Conservation (phyloP, 1,140 invertebrate genomes). For the Stenopsyche tienmushanensis region DNA sequence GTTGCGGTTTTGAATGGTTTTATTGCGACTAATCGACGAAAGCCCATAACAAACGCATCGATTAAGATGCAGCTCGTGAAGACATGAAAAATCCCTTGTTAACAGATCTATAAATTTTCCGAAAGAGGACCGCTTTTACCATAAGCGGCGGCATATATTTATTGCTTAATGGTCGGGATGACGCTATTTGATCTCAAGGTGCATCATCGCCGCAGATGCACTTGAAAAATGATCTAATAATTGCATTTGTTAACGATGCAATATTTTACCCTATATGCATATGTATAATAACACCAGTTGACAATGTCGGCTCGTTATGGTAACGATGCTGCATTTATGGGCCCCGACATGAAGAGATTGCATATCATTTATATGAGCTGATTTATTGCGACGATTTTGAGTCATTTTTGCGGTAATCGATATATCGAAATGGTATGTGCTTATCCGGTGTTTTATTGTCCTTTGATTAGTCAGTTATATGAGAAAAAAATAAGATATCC, state of each 20-base stretch:
- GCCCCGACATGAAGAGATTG: neutral
- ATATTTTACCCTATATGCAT: neutral
- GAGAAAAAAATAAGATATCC: no score
- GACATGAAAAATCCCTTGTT: neutral
- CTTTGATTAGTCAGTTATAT: neutral
- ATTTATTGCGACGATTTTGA: neutral
- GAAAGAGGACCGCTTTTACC: neutral
- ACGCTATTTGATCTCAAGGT: neutral
- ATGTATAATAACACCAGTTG: constrained; percentile 1
- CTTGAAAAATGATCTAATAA: constrained; percentile 6
- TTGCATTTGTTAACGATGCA: neutral
- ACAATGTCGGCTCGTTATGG: neutral
- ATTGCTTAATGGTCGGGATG: neutral
- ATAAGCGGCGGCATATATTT: no score
- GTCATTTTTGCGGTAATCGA: neutral
- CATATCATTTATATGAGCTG: neutral
- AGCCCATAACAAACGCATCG: neutral
- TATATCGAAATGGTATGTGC: neutral
- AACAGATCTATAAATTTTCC: neutral
- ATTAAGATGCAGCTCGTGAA: neutral
- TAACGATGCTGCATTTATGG: neutral
- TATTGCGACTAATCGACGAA: no score
- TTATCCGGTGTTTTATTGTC: neutral
- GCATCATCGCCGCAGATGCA: neutral
- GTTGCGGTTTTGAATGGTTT: no score